phyloP scores from a whole-genome alignment of 2,113 vertebrate species.

The Rattus norvegicus region GRCr8 NC_086026.1:112108501-112109000 shows the following conservation, averaged over 20 bases:
- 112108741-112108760: neutral
- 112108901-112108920: neutral
- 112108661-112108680: neutral
- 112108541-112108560: neutral
- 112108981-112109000: neutral
- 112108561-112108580: neutral
- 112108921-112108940: neutral
- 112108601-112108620: neutral
- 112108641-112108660: neutral
- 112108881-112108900: conserved; percentile 4
- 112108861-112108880: neutral
- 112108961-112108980: neutral
- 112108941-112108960: conserved; percentile 24
- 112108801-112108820: neutral
- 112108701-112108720: neutral
- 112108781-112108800: neutral
- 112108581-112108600: neutral
- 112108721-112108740: neutral
- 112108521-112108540: neutral
- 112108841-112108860: neutral
- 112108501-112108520: neutral
- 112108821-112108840: neutral
- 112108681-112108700: neutral
- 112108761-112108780: neutral
- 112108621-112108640: neutral